Conservation (phyloP, 2,113 vertebrate genomes). For the Proterorhinus semilunaris region DNA sequence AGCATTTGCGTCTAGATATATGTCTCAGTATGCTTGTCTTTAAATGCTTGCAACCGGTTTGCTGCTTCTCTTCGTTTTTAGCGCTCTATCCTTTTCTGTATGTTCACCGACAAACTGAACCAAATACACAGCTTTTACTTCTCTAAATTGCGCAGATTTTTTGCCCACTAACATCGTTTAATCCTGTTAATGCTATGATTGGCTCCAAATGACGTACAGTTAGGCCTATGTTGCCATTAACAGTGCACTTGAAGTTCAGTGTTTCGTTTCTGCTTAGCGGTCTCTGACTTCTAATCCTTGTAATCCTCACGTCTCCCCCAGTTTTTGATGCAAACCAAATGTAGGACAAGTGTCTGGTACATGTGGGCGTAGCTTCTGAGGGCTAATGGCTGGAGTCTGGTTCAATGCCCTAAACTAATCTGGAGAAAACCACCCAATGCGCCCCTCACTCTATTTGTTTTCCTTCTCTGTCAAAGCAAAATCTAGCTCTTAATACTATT, state of each 20-base stretch:
- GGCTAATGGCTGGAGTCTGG: neutral
- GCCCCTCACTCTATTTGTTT: slow-evolving; percentile 8
- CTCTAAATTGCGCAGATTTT: neutral
- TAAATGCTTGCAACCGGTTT: slow-evolving; percentile 41
- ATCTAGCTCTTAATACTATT: slow-evolving; percentile 1
- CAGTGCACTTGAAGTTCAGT: neutral
- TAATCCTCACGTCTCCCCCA: neutral
- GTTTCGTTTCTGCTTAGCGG: neutral
- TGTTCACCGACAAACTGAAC: neutral
- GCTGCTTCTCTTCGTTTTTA: slow-evolving; percentile 36
- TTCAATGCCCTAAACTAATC: slow-evolving; percentile 7
- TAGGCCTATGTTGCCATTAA: neutral
- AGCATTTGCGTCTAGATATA: slow-evolving; percentile 34
- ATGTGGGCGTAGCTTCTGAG: neutral
- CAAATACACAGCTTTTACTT: neutral
- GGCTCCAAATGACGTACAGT: neutral
- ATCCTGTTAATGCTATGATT: neutral
- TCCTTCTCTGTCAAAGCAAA: neutral
- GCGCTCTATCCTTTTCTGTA: neutral
- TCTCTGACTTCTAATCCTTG: neutral
- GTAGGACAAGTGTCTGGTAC: neutral
- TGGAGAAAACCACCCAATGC: slow-evolving; percentile 19
- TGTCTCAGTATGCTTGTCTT: slow-evolving; percentile 40
- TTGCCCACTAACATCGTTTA: neutral
- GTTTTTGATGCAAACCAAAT: neutral